These are phyloP conservation scores for Sialis fuliginosa DNA, from an alignment of 2,888 invertebrate species.

Conservation along the genomic window DNA sequence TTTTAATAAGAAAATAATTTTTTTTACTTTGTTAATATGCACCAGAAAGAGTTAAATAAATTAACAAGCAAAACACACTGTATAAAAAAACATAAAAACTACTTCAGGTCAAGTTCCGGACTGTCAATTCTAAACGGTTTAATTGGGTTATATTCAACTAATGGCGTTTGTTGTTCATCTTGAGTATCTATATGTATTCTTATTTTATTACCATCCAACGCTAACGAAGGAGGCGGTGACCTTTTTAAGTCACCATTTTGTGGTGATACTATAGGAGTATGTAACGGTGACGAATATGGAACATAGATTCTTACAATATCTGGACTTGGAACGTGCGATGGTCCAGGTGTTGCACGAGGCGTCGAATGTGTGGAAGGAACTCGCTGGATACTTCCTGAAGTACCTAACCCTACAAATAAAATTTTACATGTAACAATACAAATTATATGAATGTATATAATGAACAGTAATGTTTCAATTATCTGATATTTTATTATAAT, in stretches of 20 bases:
- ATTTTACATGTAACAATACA: no score
- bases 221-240: slow-evolving; percentile 30
- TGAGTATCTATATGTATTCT: slow-evolving; percentile 50
- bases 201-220: slow-evolving; percentile 47
- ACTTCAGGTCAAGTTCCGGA: slow-evolving; percentile 22
- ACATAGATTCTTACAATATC: slow-evolving; percentile 67
- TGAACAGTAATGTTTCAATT: no score
- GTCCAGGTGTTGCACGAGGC: slow-evolving; percentile 45
- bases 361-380: slow-evolving; percentile 40
- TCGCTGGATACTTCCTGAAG: slow-evolving; percentile 29
- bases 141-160: slow-evolving; percentile 39
- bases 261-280: slow-evolving; percentile 29
- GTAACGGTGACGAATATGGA: slow-evolving; percentile 47
- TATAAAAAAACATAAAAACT: slow-evolving; percentile 1
- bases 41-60: no score
- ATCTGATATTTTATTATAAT: no score
- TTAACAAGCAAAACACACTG: no score
- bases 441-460: no score
- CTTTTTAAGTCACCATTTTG: slow-evolving; percentile 29
- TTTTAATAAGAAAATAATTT: no score
- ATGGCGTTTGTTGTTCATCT: slow-evolving; percentile 46
- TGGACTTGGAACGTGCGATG: slow-evolving; percentile 43
- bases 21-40: no score
- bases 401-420: slow-evolving; percentile 14
- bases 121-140: slow-evolving; percentile 23